These are phyloP conservation scores for Aelia acuminata DNA, from an alignment of 2,888 invertebrate species.

Conservation along the genomic window DNA sequence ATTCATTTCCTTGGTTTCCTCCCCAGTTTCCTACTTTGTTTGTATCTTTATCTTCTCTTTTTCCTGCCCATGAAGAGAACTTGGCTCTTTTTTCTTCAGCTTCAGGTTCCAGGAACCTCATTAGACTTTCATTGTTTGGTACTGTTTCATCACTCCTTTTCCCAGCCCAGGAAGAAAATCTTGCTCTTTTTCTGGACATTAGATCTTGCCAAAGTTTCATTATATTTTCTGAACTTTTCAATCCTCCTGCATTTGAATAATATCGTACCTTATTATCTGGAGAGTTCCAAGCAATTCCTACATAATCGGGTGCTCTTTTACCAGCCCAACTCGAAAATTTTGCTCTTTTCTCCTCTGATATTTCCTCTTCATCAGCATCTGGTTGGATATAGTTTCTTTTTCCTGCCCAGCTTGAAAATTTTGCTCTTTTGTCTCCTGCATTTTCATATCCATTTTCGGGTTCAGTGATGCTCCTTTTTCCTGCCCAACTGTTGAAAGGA, in stretches of 20 bases:
- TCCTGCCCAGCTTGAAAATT: conserved; percentile 66
- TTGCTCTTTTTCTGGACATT: conserved; percentile 60
- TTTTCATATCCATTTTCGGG: conserved; percentile 53
- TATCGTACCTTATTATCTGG: conserved; percentile 45
- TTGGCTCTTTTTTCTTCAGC: conserved; percentile 59
- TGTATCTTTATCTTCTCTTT: conserved; percentile 60
- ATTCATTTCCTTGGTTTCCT: conserved; percentile 55
- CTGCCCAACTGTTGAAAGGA: conserved; percentile 65
- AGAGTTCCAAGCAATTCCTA: conserved; percentile 37
- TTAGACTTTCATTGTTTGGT: neutral
- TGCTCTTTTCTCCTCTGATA: conserved; percentile 53
- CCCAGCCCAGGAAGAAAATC: conserved; percentile 64
- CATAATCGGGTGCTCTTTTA: conserved; percentile 51
- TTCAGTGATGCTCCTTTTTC: conserved; percentile 63
- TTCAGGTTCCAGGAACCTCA: neutral
- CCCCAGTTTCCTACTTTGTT: conserved; percentile 54
- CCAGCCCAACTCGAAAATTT: conserved; percentile 66
- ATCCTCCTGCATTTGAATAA: conserved; percentile 41
- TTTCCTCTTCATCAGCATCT: conserved; percentile 21
- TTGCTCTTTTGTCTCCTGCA: conserved; percentile 58
- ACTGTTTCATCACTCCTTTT: conserved; percentile 58
- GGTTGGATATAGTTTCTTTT: conserved; percentile 43
- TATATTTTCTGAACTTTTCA: conserved; percentile 40
- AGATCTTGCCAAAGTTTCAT: conserved; percentile 58
- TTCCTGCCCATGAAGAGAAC: conserved; percentile 65